Conservation (phyloP, 2,888 invertebrate species). For the Graphium colonna region DNA sequence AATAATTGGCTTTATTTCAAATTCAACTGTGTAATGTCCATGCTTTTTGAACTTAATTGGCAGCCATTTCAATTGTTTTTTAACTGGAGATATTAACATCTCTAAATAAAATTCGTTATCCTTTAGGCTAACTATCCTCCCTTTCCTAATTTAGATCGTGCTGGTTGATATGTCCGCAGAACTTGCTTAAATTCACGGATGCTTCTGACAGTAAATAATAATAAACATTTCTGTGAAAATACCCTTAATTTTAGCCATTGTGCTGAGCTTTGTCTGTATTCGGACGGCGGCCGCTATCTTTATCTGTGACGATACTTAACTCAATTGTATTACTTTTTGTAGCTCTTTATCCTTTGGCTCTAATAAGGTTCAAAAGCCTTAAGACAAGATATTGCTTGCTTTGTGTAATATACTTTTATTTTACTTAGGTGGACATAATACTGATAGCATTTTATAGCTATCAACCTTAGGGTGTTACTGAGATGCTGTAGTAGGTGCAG, state of each 20-base stretch:
- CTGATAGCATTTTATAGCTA: no score
- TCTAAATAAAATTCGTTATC: background rate
- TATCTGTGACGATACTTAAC: conserved; percentile 1
- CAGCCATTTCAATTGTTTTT: background rate
- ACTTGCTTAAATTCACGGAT: conserved; percentile 6
- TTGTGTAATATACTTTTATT: no score
- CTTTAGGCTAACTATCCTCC: background rate
- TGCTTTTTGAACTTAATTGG: background rate
- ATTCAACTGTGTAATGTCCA: background rate
- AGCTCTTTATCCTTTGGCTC: conserved; percentile 11
- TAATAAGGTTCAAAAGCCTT: conserved; percentile 6
- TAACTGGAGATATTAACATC: background rate
- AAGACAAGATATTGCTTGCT: no score
- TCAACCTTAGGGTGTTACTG: no score
- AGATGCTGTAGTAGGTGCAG: no score
- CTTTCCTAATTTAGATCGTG: conserved; percentile 10
- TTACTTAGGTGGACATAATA: no score
- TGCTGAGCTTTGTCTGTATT: conserved; percentile 6
- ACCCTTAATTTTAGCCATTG: conserved; percentile 12
- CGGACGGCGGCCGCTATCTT: background rate
- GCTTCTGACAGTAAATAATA: no score
- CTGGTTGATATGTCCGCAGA: conserved; percentile 1
- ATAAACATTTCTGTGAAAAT: no score
- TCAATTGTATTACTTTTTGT: conserved; percentile 18
- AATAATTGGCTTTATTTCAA: background rate